Evolutionary conservation across 2,113 vertebrate genomes (phyloP).

Genomic region (Pluvianellus socialis): DNA sequence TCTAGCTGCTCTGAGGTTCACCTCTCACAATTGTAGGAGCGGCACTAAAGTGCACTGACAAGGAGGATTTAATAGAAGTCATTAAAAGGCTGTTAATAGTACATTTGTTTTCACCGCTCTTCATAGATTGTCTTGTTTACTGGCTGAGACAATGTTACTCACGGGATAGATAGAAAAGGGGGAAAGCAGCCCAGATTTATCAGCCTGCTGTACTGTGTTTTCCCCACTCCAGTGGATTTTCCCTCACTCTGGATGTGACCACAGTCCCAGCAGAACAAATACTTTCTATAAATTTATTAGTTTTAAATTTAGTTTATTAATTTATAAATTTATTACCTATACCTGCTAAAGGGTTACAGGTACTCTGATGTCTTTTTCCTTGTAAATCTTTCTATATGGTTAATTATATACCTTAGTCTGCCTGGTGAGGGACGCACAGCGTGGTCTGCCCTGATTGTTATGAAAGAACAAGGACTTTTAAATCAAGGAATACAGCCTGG

Average conservation of each 20-base stretch:
- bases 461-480: background rate
- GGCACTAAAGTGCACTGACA: background rate
- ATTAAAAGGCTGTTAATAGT: background rate
- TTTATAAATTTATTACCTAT: no score
- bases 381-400: background rate
- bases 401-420: background rate
- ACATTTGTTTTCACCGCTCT: background rate
- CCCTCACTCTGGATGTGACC: background rate
- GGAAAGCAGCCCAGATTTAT: background rate
- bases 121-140: background rate
- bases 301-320: no score
- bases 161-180: background rate
- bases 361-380: background rate
- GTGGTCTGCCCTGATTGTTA: background rate
- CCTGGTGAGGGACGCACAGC: background rate
- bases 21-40: background rate
- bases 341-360: background rate
- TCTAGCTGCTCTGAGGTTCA: background rate
- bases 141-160: background rate
- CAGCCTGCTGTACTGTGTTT: accelerated
- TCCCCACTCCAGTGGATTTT: background rate
- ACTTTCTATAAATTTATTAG: background rate
- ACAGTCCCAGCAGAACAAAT: background rate
- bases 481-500: background rate
- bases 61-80: background rate